Base-by-base conservation (phyloP, 2,797 vertebrate species). In the Clarias laeviceps region DNA sequence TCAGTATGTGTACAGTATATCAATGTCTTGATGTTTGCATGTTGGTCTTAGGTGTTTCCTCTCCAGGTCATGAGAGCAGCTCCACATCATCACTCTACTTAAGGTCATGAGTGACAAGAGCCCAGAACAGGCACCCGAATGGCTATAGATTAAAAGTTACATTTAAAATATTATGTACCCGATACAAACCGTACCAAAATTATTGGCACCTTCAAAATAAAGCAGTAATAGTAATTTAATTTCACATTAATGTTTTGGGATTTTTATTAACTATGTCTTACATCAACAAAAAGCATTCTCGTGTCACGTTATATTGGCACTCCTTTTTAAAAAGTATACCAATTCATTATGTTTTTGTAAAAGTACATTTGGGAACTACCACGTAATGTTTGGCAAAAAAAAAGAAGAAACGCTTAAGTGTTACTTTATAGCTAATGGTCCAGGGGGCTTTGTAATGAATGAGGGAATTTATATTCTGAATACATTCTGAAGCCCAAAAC, bases 11-110 rank as follows among this genome's bases (percentile, higher is more conserved):
- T 56, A 57, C 18, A 12, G 22, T 56, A 57, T 29, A 12, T 32
- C 66, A 84, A 15, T 17, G 29, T 54, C 24, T 57, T 77, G 3
- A 34, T 34, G 3, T 37, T 79, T 40, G 56, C 34, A 45, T 62
- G 12, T 1, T 64, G n/a, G 62, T 34, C 34, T n/a, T 80, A 70
- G n/a, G 8, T 5, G 24, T 73, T 72, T 62, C 8, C 54, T 50
- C 37, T n/a, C 70, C 29, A 80, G 73, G 62, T 69, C 37, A 84
- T 56, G 62, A 59, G 22, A 15, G 29, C 82, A 24, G 62, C 15
- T 66, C 24, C 32, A 69, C 54, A 37, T 56, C 57, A 57, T 78
- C 50, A 56, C 73, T 84, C 73, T 34, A 22, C 8, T 61, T 54
- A 68, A 68, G 82, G 73, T 77, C 62, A 57, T 15, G n/a, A 20